Evolutionary conservation across 2,797 vertebrate genomes (phyloP).

Genomic region (Coregonus suidteri): DNA sequence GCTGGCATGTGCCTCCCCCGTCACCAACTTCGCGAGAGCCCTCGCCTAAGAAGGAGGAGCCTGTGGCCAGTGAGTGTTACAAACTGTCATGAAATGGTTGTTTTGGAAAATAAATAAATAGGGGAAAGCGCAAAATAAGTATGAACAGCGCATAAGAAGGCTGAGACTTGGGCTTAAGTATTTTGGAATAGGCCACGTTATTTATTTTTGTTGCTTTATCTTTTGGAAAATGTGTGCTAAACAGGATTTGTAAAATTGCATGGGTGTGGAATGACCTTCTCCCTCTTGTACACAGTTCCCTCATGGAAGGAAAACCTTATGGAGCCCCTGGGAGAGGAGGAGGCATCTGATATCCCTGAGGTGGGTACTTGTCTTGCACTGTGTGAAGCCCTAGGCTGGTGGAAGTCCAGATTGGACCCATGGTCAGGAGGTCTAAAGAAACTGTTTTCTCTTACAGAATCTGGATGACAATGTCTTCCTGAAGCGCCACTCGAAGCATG

Average conservation of each 20-base stretch:
- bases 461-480: conserved; percentile 84
- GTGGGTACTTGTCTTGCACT: conserved; percentile 50
- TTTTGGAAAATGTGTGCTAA: background rate
- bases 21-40: conserved; percentile 83
- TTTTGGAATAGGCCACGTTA: too few species aligned
- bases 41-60: conserved; percentile 87
- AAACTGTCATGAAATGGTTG: background rate
- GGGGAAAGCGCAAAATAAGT: too few species aligned
- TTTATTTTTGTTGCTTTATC: too few species aligned
- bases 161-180: too few species aligned
- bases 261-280: background rate
- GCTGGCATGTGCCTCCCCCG: conserved; percentile 86
- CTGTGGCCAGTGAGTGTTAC: conserved; percentile 83
- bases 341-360: conserved; percentile 79
- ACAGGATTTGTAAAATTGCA: background rate
- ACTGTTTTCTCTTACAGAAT: conserved; percentile 63
- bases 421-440: background rate
- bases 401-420: background rate
- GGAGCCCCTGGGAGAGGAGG: conserved; percentile 81
- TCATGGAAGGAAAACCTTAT: conserved; percentile 85
- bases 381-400: background rate
- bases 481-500: conserved; percentile 85
- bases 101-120: background rate
- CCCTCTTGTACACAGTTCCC: conserved; percentile 71
- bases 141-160: too few species aligned